Evolutionary conservation across 2,797 vertebrate genomes (phyloP), one percentile per base, ranked within the genome.

Genomic region (Peromyscus melanophrys): DNA sequence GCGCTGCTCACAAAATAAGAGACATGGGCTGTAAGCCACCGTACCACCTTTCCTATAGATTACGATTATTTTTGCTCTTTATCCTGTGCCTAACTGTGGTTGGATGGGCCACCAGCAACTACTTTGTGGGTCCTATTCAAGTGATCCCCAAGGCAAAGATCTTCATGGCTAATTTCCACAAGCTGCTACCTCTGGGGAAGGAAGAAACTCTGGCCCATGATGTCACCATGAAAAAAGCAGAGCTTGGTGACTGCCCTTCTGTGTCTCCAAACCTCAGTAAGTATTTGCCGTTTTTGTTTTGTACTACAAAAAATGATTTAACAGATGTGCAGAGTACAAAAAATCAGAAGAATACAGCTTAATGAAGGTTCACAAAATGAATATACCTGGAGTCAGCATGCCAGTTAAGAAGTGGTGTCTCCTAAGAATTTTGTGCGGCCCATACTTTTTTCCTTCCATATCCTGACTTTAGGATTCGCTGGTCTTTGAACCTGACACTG

Each of bases 211-310:
- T 96, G 40, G 31, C 63, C 63, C 27, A 3, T 0, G 61, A 93
- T 6, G 34, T 89, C 85, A 43, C 95, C 31, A 2, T 11, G 0
- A 61, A 59, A 65, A 94, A 88, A 14, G 34, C 92, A 13, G 61
- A 97, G 40, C 95, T 97, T 61, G 78, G 12, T 17, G 81, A 65
- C 43, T 99, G 99, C 88, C 99, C 99, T 11, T 10, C 97, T 61
- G 14, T 98, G 46, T 99, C 99, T 63, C 99, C 99, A 0, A 95
- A 99, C 94, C 98, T 99, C 61, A 96, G 99, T 99, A 98, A 99
- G 99, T 99, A 57, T n/a, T 29, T 65, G 29, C 67, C 69, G 49
- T 29, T 10, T 34, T 49, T 81, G 40, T 52, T 43, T 73, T 29
- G 52, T 27, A 37, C 21, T 71, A 0, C 23, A 2, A n/a, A 82